Evolutionary conservation across 92 coral and sea anemone genomes (phyloP), one percentile per base, ranked within the genome.

Genomic region (Palythoa caribaeorum): DNA sequence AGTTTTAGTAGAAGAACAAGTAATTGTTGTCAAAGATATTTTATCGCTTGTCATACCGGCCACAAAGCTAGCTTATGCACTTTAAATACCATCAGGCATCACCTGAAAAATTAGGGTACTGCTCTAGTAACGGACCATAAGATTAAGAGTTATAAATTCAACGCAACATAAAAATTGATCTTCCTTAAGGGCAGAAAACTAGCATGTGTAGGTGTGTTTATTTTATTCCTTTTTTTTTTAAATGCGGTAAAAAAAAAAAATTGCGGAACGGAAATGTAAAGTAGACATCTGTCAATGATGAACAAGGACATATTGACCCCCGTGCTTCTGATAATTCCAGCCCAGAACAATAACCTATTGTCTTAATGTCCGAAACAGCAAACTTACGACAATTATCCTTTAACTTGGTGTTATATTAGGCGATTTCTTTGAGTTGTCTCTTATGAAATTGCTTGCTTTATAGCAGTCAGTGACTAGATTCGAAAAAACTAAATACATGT

Each of bases 201-300:
- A 5, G 9, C 10, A 62, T 16, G 7, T 12, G 6, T 4, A 59
- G 17, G 3, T 50, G 12, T 11, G 17, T 6, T 28, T 28, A 0
- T n/a, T 2, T 20, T 9, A 52, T 36, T 10, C 12, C 13, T 28
- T 53, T 35, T 21, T 77, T 21, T n/a, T n/a, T n/a, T n/a, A n/a
- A n/a, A n/a, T n/a, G n/a, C n/a, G n/a, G n/a, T n/a, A n/a, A n/a
- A n/a, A n/a, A n/a, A 77, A 68, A 44, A 77, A 52, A 54, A 53
- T 40, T 28, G 28, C 0, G 28, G 12, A 52, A 6, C 81, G 83
- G 83, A 77, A 77, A 53, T 77, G 66, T 77, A 77, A 54, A 50
- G 36, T 48, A n/a, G 79, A 17, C 59, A 7, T 75, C 79, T 44
- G 13, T 50, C 59, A 44, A 28, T 28, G 38, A 6, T 12, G 19